Conservation (phyloP, 2,113 vertebrate genomes). For the Xiphophorus maculatus region DNA sequence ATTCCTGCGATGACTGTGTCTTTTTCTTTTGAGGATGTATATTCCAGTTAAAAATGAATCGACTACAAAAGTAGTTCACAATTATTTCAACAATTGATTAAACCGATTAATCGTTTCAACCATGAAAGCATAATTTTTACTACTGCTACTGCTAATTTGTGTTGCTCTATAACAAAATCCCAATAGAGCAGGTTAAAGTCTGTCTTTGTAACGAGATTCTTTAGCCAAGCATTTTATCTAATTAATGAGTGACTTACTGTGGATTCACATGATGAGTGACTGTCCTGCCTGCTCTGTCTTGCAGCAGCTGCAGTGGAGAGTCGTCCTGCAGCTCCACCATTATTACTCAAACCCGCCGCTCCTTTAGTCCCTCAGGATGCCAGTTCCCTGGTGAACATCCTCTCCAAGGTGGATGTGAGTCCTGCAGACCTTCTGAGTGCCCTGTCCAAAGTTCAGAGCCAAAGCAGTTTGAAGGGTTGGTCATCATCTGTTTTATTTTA, state of each 20-base stretch:
- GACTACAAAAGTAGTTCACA: too few relatives aligned
- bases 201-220: background rate
- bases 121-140: too few relatives aligned
- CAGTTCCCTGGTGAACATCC: constrained; percentile 86
- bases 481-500: background rate
- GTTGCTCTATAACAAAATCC: background rate
- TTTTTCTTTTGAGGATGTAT: too few relatives aligned
- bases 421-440: constrained; percentile 88
- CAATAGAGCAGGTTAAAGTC: background rate
- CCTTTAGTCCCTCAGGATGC: constrained; percentile 70
- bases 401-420: constrained; percentile 93
- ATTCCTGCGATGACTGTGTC: too few relatives aligned
- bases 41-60: too few relatives aligned
- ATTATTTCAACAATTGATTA: too few relatives aligned
- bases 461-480: constrained; percentile 87
- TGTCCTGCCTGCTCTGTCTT: constrained; percentile 7
- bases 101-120: too few relatives aligned
- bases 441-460: constrained; percentile 90
- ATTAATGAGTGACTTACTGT: background rate
- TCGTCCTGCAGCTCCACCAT: constrained; percentile 67
- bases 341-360: constrained; percentile 74
- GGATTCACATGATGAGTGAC: background rate
- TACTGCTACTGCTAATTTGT: background rate
- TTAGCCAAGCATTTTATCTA: background rate
- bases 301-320: constrained; percentile 36